Evolutionary conservation across 2,797 vertebrate species (phyloP).

Genomic region (Pantherophis alleghaniensis): DNA sequence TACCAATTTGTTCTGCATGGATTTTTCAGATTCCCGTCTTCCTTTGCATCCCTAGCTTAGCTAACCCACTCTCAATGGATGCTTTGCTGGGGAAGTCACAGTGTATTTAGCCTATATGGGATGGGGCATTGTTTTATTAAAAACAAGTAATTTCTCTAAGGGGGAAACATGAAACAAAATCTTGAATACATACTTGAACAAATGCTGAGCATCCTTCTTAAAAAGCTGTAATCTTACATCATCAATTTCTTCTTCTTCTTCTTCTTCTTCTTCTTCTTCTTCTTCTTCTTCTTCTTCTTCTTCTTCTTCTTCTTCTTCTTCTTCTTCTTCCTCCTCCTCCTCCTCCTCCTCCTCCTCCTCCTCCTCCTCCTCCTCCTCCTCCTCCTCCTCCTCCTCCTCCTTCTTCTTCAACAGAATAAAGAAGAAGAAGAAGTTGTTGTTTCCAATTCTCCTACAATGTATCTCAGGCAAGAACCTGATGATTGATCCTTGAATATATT

Average conservation of each 20-base stretch:
- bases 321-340: too few relatives aligned
- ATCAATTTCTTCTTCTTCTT: too few relatives aligned
- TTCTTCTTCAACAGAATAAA: not conserved
- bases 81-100: too few relatives aligned
- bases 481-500: not conserved
- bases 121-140: not conserved
- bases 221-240: too few relatives aligned
- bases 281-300: too few relatives aligned
- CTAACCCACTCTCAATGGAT: not conserved
- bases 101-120: not conserved
- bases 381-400: rapidly evolving
- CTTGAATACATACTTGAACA: not conserved
- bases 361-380: rapidly evolving
- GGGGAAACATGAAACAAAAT: not conserved
- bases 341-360: too few relatives aligned
- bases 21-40: not conserved
- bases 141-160: not conserved
- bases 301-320: too few relatives aligned
- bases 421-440: not conserved
- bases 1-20: not conserved
- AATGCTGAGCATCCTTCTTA: not conserved
- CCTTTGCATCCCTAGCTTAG: not conserved
- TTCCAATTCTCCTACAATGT: too few relatives aligned
- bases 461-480: too few relatives aligned
- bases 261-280: too few relatives aligned